Percentiles rank a stretch among this genome's conserved stretches.
phyloP scores from a whole-genome alignment of 1,140 invertebrate species.

The Drosophila lacertosa region DNA sequence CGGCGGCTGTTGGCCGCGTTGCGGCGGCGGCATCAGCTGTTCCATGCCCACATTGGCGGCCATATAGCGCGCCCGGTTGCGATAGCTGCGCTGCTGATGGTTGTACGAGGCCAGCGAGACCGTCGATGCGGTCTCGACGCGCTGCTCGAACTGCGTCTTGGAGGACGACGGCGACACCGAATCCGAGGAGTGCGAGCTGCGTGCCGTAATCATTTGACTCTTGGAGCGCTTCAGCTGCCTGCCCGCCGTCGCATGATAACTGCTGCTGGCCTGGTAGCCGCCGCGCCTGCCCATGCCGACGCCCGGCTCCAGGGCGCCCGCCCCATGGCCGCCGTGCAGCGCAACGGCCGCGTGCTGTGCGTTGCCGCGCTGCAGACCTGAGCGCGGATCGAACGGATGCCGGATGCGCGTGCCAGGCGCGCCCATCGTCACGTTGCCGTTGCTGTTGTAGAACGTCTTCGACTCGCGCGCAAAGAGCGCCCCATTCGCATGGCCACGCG shows the following conservation, averaged over 20 bases:
- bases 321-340: slow-evolving; percentile 2
- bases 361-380: slow-evolving; percentile 3
- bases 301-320: background rate
- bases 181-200: slow-evolving; percentile 54
- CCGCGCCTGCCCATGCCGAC: slow-evolving; percentile 16
- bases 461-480: slow-evolving; percentile 50
- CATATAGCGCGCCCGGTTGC: slow-evolving; percentile 55
- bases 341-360: background rate
- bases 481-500: slow-evolving; percentile 26
- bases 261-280: slow-evolving; percentile 11
- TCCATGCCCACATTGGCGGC: slow-evolving; percentile 17
- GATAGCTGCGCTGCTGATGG: slow-evolving; percentile 50
- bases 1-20: background rate
- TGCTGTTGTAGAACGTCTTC: slow-evolving; percentile 60
- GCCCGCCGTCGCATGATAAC: slow-evolving; percentile 2
- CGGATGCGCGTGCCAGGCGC: slow-evolving; percentile 26
- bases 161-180: slow-evolving; percentile 58
- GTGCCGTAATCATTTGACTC: slow-evolving; percentile 14
- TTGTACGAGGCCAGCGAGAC: slow-evolving; percentile 17
- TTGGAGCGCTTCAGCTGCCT: slow-evolving; percentile 36
- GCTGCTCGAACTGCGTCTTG: slow-evolving; percentile 45
- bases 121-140: slow-evolving; percentile 1
- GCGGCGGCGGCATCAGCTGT: background rate
- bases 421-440: slow-evolving; percentile 12
- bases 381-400: slow-evolving; percentile 23